Percentiles rank a stretch among this genome's conserved stretches.
Conservation (phyloP, 2,797 vertebrate species). For the Anniella stebbinsi region DNA sequence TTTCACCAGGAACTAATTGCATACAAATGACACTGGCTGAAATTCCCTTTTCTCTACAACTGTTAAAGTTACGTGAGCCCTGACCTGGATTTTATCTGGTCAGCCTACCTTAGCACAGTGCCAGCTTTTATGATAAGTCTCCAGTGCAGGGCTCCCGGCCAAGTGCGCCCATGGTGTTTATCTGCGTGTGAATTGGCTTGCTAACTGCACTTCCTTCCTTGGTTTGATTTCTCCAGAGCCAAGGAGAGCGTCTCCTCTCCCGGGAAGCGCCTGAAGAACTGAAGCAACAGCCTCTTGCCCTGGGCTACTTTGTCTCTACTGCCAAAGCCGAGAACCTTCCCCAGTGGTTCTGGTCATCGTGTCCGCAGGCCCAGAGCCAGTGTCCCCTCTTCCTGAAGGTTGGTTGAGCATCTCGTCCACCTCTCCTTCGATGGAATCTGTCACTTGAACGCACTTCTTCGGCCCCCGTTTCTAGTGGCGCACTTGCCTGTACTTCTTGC, state of each 20-base stretch:
- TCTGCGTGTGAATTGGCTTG: background rate
- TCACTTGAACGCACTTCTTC: background rate
- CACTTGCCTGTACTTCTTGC: background rate
- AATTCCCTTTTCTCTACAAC: too few relatives aligned
- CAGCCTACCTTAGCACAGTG: too few relatives aligned
- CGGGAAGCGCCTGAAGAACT: constrained; percentile 95
- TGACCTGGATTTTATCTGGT: too few relatives aligned
- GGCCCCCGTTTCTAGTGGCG: background rate
- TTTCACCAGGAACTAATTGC: too few relatives aligned
- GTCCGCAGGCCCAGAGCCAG: constrained; percentile 96
- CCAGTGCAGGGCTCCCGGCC: background rate
- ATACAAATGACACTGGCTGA: too few relatives aligned
- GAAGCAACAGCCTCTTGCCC: constrained; percentile 96
- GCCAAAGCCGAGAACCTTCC: constrained; percentile 95
- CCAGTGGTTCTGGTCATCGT: constrained; percentile 98
- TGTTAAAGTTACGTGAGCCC: too few relatives aligned
- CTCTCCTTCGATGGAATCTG: background rate
- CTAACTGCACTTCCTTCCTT: background rate
- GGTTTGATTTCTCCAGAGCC: constrained; percentile 82
- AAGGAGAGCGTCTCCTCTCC: constrained; percentile 95
- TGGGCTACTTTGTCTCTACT: constrained; percentile 97
- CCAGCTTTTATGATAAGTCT: background rate
- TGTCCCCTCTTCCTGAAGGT: constrained; percentile 99
- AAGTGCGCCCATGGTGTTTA: background rate
- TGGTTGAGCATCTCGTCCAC: constrained; percentile 44